Evolutionary conservation across 2,113 vertebrate genomes (phyloP).

Genomic region (Tauraco erythrolophus): DNA sequence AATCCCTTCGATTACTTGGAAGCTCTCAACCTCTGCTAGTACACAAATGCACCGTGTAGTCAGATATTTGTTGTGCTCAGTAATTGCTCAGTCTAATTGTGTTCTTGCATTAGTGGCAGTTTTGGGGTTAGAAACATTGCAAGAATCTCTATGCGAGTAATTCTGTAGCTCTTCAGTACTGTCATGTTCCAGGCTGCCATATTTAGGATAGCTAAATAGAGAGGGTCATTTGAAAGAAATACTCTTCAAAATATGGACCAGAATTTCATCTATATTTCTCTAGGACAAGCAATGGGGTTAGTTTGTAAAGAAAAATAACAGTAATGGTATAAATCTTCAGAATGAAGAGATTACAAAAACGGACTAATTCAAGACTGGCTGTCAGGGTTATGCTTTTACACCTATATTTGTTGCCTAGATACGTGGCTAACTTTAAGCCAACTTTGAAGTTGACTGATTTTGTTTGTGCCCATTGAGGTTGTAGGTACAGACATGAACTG

Average conservation of each 20-base stretch:
- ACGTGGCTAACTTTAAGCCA: background rate
- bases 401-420: background rate
- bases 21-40: background rate
- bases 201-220: conserved; percentile 73
- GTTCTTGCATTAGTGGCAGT: conserved; percentile 3
- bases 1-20: background rate
- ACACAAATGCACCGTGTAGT: background rate
- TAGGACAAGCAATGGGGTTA: background rate
- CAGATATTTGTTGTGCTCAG: background rate
- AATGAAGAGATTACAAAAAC: background rate
- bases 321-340: background rate
- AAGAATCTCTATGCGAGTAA: conserved; percentile 34
- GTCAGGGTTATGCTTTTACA: background rate
- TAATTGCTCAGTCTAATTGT: background rate
- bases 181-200: conserved; percentile 36
- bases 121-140: background rate
- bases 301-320: background rate
- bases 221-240: conserved; percentile 54
- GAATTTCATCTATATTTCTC: conserved; percentile 32
- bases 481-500: fast-evolving
- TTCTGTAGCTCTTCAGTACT: conserved; percentile 15
- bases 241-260: background rate
- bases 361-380: background rate
- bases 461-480: background rate
- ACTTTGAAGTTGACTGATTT: background rate